Evolutionary conservation across 1,140 invertebrate genomes (phyloP).

Genomic region (Philaenus spumarius): DNA sequence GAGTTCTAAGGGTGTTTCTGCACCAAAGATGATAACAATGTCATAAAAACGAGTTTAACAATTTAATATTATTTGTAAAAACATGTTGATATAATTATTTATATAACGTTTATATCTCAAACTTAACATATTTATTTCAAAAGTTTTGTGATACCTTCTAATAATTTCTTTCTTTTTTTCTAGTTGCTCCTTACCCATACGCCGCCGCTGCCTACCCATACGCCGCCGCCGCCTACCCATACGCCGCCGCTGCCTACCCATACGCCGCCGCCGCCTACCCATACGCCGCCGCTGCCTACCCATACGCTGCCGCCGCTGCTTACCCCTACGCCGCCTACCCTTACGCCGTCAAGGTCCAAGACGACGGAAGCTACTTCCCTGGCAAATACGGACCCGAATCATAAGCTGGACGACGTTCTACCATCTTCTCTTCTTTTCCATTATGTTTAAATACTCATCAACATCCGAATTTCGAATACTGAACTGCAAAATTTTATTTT

Average conservation of each 20-base stretch:
- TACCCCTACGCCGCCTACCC: slow-evolving; percentile 1
- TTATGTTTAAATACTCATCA: too few species aligned
- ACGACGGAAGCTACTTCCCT: slow-evolving; percentile 31
- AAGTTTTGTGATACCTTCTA: too few species aligned
- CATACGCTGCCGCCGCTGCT: slow-evolving; percentile 8
- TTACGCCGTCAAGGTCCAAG: neutral
- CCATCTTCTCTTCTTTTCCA: neutral
- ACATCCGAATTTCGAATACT: too few species aligned
- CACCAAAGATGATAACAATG: too few species aligned
- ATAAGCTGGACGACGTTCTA: neutral
- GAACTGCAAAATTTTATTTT: too few species aligned
- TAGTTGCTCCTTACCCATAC: neutral
- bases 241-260: neutral
- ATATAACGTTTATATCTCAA: too few species aligned
- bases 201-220: slow-evolving; percentile 5
- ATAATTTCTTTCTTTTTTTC: too few species aligned
- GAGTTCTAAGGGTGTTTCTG: too few species aligned
- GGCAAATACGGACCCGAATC: slow-evolving; percentile 28
- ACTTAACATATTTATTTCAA: too few species aligned
- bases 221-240: slow-evolving; percentile 3
- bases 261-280: slow-evolving; percentile 6
- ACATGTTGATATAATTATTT: too few species aligned
- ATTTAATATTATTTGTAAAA: too few species aligned
- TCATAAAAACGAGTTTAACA: too few species aligned
- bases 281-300: neutral